Evolutionary conservation across 2,888 invertebrate genomes (phyloP).

Genomic region (Nomada fucata): DNA sequence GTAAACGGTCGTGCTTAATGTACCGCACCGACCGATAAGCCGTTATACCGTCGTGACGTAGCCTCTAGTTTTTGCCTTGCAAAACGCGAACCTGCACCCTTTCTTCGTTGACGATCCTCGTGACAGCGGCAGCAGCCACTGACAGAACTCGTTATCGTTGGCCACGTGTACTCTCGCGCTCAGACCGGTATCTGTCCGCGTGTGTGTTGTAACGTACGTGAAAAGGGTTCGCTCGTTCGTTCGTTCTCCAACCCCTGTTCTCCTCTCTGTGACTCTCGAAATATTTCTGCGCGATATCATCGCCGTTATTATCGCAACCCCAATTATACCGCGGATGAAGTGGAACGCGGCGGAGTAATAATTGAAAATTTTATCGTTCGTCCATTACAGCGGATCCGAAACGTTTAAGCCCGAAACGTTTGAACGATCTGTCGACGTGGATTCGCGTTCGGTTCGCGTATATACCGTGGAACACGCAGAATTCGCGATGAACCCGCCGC

Average conservation of each 20-base stretch:
- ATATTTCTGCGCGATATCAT: conserved; percentile 51
- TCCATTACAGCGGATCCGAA: conserved; percentile 15
- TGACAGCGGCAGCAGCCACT: conserved; percentile 66
- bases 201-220: not conserved
- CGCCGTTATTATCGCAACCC: conserved; percentile 44
- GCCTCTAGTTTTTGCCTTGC: conserved; percentile 77
- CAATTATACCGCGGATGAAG: conserved; percentile 43
- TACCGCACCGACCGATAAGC: conserved; percentile 84
- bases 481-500: not conserved
- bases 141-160: conserved; percentile 68
- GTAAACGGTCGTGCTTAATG: conserved; percentile 83
- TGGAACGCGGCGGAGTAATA: conserved; percentile 15
- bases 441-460: not conserved
- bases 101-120: conserved; percentile 65
- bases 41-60: conserved; percentile 76
- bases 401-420: conserved; percentile 1
- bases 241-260: not conserved
- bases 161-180: conserved; percentile 26
- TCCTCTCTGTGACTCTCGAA: conserved; percentile 35
- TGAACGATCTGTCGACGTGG: conserved; percentile 1
- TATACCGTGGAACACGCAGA: not conserved
- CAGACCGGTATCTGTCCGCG: conserved; percentile 7
- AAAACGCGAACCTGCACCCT: conserved; percentile 65
- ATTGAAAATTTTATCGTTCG: conserved; percentile 37
- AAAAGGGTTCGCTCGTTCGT: conserved; percentile 49